Evolutionary conservation across 2,113 vertebrate species (phyloP).

Genomic region (Bombycilla garrulus): DNA sequence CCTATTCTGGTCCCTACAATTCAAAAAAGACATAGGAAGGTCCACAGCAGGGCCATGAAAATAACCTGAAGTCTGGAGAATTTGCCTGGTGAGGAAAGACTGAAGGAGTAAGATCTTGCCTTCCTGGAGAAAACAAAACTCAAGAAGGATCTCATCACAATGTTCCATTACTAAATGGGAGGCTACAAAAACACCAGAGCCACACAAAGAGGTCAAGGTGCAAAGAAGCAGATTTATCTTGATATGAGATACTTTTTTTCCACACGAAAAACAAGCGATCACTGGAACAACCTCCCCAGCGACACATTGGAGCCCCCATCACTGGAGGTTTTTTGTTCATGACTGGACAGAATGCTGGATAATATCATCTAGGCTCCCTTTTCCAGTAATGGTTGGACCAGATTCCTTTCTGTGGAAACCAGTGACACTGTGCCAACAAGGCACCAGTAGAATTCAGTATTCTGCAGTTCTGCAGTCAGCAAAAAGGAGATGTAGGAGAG

Average conservation of each 20-base stretch:
- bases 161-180: background rate
- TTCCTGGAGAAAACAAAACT: background rate
- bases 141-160: background rate
- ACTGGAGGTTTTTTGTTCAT: background rate
- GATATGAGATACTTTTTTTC: background rate
- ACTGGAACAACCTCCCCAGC: background rate
- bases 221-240: background rate
- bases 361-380: background rate
- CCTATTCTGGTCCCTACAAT: background rate
- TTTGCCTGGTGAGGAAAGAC: background rate
- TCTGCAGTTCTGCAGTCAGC: background rate
- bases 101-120: background rate
- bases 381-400: background rate
- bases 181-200: background rate
- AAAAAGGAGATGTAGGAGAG: background rate
- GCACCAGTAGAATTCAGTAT: background rate
- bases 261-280: background rate
- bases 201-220: background rate
- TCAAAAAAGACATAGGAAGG: background rate
- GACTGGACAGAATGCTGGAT: background rate
- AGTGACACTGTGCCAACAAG: background rate
- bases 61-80: background rate
- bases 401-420: background rate
- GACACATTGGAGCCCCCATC: fast-evolving
- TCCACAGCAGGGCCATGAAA: background rate